These are phyloP conservation scores for Oncorhynchus masou DNA, from an alignment of 2,113 vertebrate genomes.

Conservation along the genomic window DNA sequence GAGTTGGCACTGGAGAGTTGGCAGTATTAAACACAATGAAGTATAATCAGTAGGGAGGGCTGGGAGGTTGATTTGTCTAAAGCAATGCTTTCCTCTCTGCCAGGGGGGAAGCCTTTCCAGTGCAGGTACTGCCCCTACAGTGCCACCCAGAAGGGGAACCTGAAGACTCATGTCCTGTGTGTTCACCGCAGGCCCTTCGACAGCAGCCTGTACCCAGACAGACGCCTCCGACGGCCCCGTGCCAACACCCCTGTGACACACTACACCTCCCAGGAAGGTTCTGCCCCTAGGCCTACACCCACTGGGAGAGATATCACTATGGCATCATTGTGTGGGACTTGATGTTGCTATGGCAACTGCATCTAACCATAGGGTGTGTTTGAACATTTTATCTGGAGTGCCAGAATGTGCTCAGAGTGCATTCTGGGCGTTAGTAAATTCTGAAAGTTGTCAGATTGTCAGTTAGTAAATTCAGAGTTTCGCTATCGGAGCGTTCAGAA, in stretches of 20 bases:
- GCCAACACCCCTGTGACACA: background rate
- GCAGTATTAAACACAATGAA: background rate
- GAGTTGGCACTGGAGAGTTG: background rate
- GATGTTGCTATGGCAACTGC: conserved; percentile 58
- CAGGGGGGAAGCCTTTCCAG: conserved; percentile 91
- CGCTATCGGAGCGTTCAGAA: too few relatives aligned
- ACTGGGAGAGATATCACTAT: conserved; percentile 43
- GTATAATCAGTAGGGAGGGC: too few relatives aligned
- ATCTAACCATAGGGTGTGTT: conserved; percentile 32
- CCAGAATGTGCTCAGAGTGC: too few relatives aligned
- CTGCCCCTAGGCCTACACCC: conserved; percentile 15
- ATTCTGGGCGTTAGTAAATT: too few relatives aligned
- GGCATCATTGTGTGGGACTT: conserved; percentile 68
- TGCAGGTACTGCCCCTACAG: conserved; percentile 94
- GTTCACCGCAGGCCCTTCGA: conserved; percentile 96
- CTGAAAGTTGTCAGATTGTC: too few relatives aligned
- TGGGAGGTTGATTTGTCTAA: background rate
- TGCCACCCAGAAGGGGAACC: conserved; percentile 94
- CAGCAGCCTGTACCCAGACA: conserved; percentile 95
- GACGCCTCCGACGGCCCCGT: conserved; percentile 89
- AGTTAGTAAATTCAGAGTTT: too few relatives aligned
- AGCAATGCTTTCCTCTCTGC: background rate
- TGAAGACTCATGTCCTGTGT: conserved; percentile 95
- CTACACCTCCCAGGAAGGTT: too few relatives aligned
- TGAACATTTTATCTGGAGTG: too few relatives aligned